Conservation (phyloP, 1,140 invertebrate species). For the Gyrodactylus salaris region DNA sequence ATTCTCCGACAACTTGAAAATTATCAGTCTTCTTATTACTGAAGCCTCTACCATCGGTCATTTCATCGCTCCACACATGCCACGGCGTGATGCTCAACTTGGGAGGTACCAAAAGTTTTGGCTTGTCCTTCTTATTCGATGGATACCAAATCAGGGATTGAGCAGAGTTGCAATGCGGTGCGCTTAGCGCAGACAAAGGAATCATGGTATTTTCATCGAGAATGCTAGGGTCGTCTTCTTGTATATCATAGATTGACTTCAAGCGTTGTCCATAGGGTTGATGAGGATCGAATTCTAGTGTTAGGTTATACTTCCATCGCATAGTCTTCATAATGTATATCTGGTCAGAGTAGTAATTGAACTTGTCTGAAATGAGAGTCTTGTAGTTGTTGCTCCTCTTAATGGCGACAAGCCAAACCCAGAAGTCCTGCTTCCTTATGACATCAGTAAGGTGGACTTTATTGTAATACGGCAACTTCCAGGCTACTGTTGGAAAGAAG, state of each 20-base stretch:
- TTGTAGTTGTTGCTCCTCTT: background rate
- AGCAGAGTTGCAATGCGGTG: constrained; percentile 7
- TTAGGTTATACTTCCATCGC: constrained; percentile 5
- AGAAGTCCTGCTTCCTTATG: constrained; percentile 7
- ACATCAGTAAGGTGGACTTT: constrained; percentile 3
- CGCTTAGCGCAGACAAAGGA: constrained; percentile 4
- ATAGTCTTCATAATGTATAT: constrained; percentile 1
- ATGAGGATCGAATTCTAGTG: constrained; percentile 4
- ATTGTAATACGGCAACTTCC: constrained; percentile 6
- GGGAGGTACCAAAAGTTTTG: constrained; percentile 5
- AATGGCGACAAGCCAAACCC: constrained; percentile 7
- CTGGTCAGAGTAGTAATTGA: background rate
- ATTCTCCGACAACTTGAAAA: constrained; percentile 1
- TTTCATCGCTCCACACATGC: constrained; percentile 1
- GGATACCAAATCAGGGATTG: constrained; percentile 8
- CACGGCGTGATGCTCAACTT: constrained; percentile 4
- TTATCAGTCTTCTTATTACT: background rate
- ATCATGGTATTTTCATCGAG: background rate
- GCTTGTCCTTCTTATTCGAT: background rate
- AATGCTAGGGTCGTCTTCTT: constrained; percentile 1
- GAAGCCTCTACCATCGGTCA: background rate
- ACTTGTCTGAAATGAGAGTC: background rate
- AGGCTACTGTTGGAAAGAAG: constrained; percentile 7
- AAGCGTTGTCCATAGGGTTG: background rate
- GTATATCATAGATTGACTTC: background rate